Evolutionary conservation across 1,140 invertebrate species (phyloP), one percentile per base, ranked within the genome.

Genomic region (Formica selysi): DNA sequence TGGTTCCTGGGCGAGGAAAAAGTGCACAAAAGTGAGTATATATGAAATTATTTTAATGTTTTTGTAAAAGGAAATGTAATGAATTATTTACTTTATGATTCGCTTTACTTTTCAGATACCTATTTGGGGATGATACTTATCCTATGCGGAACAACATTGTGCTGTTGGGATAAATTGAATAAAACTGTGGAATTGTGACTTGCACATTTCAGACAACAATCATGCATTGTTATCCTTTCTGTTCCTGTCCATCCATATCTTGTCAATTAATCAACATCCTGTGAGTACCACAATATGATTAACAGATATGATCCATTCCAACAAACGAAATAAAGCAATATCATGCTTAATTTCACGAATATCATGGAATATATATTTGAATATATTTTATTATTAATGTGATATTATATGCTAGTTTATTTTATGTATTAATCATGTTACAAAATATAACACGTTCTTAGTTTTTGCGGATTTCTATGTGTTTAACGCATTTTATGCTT

Each of bases 1-100:
- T 96, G 94, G 91, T 88, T 96, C 11, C 87, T 97, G 29, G 96
- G 96, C 6, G 96, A 97, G 93, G 92, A 95, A 86, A 93, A 91
- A 38, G 87, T 91, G 32, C 86, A 93, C 26, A 93, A 64, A 93
- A 92, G 94, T 95, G 91, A 87, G 90, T 32, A 78, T 13, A 54
- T 0, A 36, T 76, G 13, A 78, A 32, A 65, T 38, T 68, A 81
- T 74, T 62, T 74, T 59, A 10, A 19, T 54, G 78, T 76, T 19
- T 76, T 0, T 13, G 13, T 64, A 29, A 1, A 13, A 22, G 13
- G 19, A 26, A 65, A 1, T 41, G n/a, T 26, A 32, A 32, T 48
- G 3, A 57, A 10, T 85, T 22, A 70, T 19, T 36, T 54, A 5
- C 19, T 62, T 87, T 32, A 68, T 44, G n/a, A 86, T 84, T 3